phyloP scores from a whole-genome alignment of 2,888 invertebrate genomes.

The Zelleria hepariella region DNA sequence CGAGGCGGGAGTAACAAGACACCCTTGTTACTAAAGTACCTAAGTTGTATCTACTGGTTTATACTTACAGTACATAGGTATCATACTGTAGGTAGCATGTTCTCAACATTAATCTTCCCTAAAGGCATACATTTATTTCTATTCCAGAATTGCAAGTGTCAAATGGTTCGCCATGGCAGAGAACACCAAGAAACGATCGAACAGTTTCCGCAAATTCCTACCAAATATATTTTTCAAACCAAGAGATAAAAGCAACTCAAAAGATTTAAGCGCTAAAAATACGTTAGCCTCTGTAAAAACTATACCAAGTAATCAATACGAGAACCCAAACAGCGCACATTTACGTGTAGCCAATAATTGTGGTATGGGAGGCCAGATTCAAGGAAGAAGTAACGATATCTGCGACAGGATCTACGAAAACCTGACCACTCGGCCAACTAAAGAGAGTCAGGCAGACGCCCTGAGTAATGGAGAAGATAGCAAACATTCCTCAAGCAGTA shows the following conservation, averaged over 20 bases:
- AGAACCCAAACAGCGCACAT: constrained; percentile 31
- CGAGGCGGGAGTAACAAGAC: neutral
- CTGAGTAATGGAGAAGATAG: constrained; percentile 31
- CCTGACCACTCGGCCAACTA: constrained; percentile 26
- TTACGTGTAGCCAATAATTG: constrained; percentile 14
- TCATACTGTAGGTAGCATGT: neutral
- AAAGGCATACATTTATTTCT: constrained; percentile 8
- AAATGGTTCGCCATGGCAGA: constrained; percentile 36
- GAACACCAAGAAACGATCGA: constrained; percentile 43
- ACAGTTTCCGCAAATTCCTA: constrained; percentile 53
- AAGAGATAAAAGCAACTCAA: constrained; percentile 39
- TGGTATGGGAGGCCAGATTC: constrained; percentile 26
- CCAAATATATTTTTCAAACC: constrained; percentile 51
- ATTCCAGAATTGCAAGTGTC: constrained; percentile 18
- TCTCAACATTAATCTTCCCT: neutral
- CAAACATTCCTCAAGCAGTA: constrained; percentile 52
- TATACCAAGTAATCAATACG: constrained; percentile 43
- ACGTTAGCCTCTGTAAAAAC: constrained; percentile 1
- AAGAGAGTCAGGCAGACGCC: constrained; percentile 26
- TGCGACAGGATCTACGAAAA: constrained; percentile 56
- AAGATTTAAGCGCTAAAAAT: constrained; percentile 20
- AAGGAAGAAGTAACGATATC: constrained; percentile 23
- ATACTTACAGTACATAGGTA: neutral
- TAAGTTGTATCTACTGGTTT: neutral
- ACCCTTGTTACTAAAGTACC: neutral